Evolutionary conservation across 2,113 vertebrate genomes (phyloP), one percentile per base, ranked within the genome.

Genomic region (Equus przewalskii): DNA sequence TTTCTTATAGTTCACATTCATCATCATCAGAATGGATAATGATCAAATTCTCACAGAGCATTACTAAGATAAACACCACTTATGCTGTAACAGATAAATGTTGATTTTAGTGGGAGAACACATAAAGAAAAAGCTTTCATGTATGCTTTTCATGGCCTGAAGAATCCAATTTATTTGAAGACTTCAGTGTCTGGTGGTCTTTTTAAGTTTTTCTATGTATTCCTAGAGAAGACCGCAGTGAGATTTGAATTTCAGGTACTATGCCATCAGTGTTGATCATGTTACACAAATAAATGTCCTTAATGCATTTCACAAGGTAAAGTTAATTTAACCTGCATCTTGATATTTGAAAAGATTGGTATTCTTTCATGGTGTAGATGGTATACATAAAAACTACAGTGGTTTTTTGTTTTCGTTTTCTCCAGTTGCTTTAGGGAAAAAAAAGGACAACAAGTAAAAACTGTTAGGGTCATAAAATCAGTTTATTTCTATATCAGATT

Each of bases 141-240:
- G 13, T 96, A 16, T 91, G 44, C 19, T 90, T 96, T 75, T 94
- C 58, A 96, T 91, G 16, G 90, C 91, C 14, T 28, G 89, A 90
- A 89, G 75, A 81, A 96, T 97, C 72, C 92, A 93, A 62, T 97
- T 97, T 98, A 98, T 98, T 98, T 98, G 96, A 95, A 96, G 97
- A 96, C 94, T 69, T 92, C 95, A 94, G 36, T 89, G 75, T 95
- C 95, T 98, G 84, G 18, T 82, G 64, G 21, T 67, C 76, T 8
- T 70, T 84, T 16, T 58, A 72, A 83, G 0, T 1, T 89, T 94
- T 97, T 0, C 0, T 97, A 13, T 97, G 56, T 54, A 94, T 94
- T 89, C 54, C 97, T 94, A 90, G 56, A 98, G 80, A 98, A 65
- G 46, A 94, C 56, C 46, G 96, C 84, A 98, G 6, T 24, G 22